These are phyloP conservation scores for Ditylenchus weischeri DNA, from an alignment of 2,888 invertebrate genomes.

Conservation along the genomic window DNA sequence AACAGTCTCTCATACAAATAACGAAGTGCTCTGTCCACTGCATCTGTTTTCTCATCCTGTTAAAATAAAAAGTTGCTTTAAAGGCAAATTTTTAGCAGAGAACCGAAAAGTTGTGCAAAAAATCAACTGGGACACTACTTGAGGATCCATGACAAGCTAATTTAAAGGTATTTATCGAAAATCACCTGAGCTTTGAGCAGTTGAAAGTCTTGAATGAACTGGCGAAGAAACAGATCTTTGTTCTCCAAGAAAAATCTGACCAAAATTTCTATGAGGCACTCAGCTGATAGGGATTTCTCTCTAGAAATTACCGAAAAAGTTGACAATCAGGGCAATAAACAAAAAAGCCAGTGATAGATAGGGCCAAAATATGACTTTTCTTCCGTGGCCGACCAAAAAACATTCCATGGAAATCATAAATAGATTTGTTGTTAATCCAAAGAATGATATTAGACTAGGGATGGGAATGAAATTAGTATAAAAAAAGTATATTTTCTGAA, in stretches of 20 bases:
- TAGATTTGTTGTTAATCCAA: too few species aligned
- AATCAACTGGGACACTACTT: too few species aligned
- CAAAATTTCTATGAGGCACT: conserved; percentile 52
- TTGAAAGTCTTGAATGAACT: conserved; percentile 78
- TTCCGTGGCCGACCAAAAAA: too few species aligned
- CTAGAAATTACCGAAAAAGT: conserved; percentile 30
- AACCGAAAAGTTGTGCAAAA: too few species aligned
- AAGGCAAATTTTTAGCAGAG: too few species aligned
- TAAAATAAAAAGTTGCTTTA: neutral
- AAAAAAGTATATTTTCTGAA: too few species aligned
- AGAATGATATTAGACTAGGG: too few species aligned
- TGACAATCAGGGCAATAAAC: neutral
- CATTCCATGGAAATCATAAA: too few species aligned
- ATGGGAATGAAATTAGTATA: too few species aligned
- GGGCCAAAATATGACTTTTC: too few species aligned
- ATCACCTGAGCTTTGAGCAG: conserved; percentile 74
- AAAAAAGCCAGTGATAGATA: too few species aligned
- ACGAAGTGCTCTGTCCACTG: conserved; percentile 76
- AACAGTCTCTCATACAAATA: conserved; percentile 60
- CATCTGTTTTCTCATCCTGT: conserved; percentile 66
- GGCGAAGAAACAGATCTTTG: conserved; percentile 70
- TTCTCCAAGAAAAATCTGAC: conserved; percentile 60
- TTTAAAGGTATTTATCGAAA: neutral
- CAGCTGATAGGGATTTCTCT: conserved; percentile 42
- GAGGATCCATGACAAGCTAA: too few species aligned